Base-by-base conservation (phyloP, 2,113 vertebrate species). In the Pelusios castaneus region DNA sequence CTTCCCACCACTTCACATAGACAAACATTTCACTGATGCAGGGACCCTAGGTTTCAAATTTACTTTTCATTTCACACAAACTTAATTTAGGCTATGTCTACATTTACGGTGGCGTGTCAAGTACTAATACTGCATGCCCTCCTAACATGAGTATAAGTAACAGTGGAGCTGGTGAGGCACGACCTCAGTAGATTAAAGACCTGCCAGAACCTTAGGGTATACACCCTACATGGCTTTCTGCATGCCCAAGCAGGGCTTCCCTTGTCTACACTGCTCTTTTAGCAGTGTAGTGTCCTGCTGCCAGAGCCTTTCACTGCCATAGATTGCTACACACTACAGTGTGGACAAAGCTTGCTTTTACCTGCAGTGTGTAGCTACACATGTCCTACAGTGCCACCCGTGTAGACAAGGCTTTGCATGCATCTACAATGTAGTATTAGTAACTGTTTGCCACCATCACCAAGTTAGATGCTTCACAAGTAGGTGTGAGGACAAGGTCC, bases 11-110 rank as follows among this genome's bases (percentile, higher is more conserved):
- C 19, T 38, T 70, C n/a, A 70, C n/a, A 22, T 70, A 22, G 19
- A 38, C n/a, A 22, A n/a, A 70, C 10, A 5, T 70, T n/a, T 34
- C n/a, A 70, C 21, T 38, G 63, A 70, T 55, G 29, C 2, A 1
- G 1, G 12, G 0, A 0, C 1, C 1, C 19, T 27, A 14, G 38
- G 89, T 31, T 19, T 70, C 8, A 38, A 70, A 70, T 70, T 67
- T 22, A 70, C 31, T 16, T 60, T 70, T 70, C 19, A 70, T 70
- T 76, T 76, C 41, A 45, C 24, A 45, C 43, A 76, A n/a, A 10
- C 34, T 38, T 21, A 70, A 70, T 38, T 38, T 38, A 38, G 63
- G 14, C 51, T 52, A 52, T 52, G 16, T 52, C 16, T 52, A 52
- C 51, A 51, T 51, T n/a, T 67, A 38, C n/a, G 34, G 34, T 67